Evolutionary conservation across 2,113 vertebrate species (phyloP).

Genomic region (Datnioides undecimradiatus): DNA sequence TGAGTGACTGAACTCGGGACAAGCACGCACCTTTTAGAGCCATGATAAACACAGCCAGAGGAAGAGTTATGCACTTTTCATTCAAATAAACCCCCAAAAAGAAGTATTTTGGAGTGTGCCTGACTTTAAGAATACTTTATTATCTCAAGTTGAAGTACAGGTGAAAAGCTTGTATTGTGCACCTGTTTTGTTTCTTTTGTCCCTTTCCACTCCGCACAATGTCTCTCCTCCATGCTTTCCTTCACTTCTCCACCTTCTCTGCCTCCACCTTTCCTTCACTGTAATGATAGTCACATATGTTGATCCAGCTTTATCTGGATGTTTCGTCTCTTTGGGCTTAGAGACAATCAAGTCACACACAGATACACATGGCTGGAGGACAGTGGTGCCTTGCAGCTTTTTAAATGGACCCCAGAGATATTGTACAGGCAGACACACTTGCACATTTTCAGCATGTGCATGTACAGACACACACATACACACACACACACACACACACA

Average conservation of each 20-base stretch:
- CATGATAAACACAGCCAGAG: not conserved
- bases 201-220: not conserved
- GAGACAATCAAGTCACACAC: constrained; percentile 49
- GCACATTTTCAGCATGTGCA: not conserved
- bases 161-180: not conserved
- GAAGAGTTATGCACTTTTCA: not conserved
- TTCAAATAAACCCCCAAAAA: not conserved
- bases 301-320: constrained; percentile 29
- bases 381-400: not conserved
- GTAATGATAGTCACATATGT: constrained; percentile 20
- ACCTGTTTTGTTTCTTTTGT: not conserved
- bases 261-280: not conserved
- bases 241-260: too few relatives aligned
- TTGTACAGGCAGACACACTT: not conserved
- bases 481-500: not conserved
- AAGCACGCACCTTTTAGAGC: not conserved
- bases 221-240: not conserved
- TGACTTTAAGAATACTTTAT: too few relatives aligned
- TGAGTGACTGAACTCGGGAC: constrained; percentile 15
- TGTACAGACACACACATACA: not conserved
- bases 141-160: not conserved
- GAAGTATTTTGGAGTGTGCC: too few relatives aligned
- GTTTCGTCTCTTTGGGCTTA: constrained; percentile 21
- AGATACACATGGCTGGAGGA: constrained; percentile 36
- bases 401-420: constrained; percentile 42